phyloP scores from a whole-genome alignment of 2,888 invertebrate species.

The Stenodema calcarata region DNA sequence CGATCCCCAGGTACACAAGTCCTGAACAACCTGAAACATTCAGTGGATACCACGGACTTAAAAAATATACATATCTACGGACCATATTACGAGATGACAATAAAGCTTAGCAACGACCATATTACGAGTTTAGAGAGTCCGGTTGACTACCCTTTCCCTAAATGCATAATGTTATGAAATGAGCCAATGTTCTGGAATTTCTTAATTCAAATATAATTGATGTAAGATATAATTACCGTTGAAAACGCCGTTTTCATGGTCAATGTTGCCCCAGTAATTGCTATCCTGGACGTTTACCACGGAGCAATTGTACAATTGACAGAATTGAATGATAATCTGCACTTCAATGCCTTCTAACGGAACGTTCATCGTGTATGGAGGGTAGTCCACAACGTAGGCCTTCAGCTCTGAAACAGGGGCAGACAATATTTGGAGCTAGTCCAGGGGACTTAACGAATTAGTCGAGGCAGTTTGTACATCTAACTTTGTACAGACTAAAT shows the following conservation, averaged over 20 bases:
- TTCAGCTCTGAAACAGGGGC: slow-evolving; percentile 63
- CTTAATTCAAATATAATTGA: not conserved
- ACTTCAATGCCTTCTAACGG: slow-evolving; percentile 66
- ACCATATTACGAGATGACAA: no score
- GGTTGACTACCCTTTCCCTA: no score
- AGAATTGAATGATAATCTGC: slow-evolving; percentile 60
- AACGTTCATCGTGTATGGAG: slow-evolving; percentile 65
- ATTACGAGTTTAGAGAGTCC: no score
- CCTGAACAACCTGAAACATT: slow-evolving; percentile 62
- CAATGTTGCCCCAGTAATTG: slow-evolving; percentile 61
- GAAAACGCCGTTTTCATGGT: slow-evolving; percentile 25
- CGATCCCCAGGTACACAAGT: slow-evolving; percentile 68
- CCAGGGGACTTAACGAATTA: no score
- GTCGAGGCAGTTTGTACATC: no score
- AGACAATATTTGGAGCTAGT: no score
- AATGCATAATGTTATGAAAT: no score
- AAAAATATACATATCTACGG: not conserved
- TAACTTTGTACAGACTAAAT: no score
- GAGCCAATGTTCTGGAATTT: not conserved
- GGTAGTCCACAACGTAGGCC: slow-evolving; percentile 65
- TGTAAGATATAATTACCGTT: slow-evolving; percentile 1
- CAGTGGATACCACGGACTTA: not conserved
- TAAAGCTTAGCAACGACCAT: no score
- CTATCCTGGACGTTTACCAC: slow-evolving; percentile 64
- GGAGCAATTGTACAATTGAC: slow-evolving; percentile 64